Evolutionary conservation across 2,888 invertebrate genomes (phyloP).

Genomic region (Strigamia transsilvanica): DNA sequence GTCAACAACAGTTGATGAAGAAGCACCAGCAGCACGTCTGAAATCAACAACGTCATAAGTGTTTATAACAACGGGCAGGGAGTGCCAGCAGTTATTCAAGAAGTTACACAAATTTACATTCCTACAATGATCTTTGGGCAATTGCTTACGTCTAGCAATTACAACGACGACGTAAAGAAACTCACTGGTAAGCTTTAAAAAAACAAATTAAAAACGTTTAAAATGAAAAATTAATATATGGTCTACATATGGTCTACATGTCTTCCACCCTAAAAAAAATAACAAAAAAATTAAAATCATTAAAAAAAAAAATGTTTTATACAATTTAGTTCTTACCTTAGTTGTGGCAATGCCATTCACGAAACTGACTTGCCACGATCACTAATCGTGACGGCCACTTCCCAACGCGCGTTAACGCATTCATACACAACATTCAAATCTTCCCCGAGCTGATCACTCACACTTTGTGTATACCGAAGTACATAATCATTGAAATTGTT

Average conservation of each 20-base stretch:
- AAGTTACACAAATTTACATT: conserved; percentile 98
- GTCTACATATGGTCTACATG: no score
- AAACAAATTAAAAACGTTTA: background rate
- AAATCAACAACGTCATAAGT: no score
- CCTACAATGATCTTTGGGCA: conserved; percentile 99
- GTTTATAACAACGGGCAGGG: no score
- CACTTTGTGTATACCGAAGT: conserved; percentile 84
- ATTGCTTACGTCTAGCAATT: conserved; percentile 96
- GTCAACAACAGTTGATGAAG: conserved; percentile 94
- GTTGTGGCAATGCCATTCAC: conserved; percentile 99
- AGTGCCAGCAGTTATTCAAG: conserved; percentile 96
- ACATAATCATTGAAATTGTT: conserved; percentile 96
- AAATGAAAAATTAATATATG: background rate
- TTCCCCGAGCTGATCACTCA: conserved; percentile 82
- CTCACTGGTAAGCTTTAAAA: conserved; percentile 72
- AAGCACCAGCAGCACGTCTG: no score
- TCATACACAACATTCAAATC: no score
- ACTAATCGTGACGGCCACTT: no score
- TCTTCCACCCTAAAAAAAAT: conserved; percentile 61
- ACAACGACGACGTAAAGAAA: conserved; percentile 97
- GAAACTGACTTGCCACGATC: conserved; percentile 98
- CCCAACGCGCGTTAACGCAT: no score
- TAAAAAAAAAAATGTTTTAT: background rate
- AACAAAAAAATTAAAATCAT: no score
- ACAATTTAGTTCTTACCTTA: conserved; percentile 63